Base-by-base conservation (phyloP, 1,140 invertebrate genomes). In the Limonius californicus region DNA sequence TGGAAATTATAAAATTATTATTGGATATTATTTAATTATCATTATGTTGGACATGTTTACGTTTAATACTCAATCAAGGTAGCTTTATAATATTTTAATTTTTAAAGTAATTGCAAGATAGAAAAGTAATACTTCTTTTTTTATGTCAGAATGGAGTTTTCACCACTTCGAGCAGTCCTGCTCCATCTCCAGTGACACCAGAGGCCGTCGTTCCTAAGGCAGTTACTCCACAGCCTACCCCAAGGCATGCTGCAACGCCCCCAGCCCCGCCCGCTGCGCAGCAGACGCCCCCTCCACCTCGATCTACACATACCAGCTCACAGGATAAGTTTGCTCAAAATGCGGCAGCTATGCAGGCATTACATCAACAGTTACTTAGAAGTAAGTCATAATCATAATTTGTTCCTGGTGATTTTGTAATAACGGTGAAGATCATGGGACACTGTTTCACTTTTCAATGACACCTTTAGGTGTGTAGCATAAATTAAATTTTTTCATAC, bases 311-410 rank as follows among this genome's bases (percentile, higher is more conserved):
- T 71, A 65, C 71, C 76, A 65, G 82, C 73, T 75, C 86, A 79
- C 82, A 80, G 73, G 83, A 85, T 70, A 88, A 88, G 59, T 88
- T 87, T 67, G 63, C 61, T 55, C 59, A 69, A 50, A 85, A 83
- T 65, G 87, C 87, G 15, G 87, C 88, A 8, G 88, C 90, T 39
- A 89, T 91, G 78, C 90, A 91, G 71, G 89, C 90, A 0, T 75
- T 91, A 61, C 89, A 91, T 63, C 89, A 91, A 68, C 89, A 90
- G 72, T 74, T 90, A 53, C 78, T 90, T 21, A 81, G 88, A 85
- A 87, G 88, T 89, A 71, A 27, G 23, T 27, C 9, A n/a, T n/a
- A n/a, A n/a, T n/a, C n/a, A n/a, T n/a, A n/a, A n/a, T n/a, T n/a
- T n/a, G n/a, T n/a, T n/a, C n/a, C n/a, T n/a, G n/a, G n/a, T n/a